Evolutionary conservation across 2,888 invertebrate species (phyloP), one percentile per base, ranked within the genome.

Genomic region (Ophion ellenae): DNA sequence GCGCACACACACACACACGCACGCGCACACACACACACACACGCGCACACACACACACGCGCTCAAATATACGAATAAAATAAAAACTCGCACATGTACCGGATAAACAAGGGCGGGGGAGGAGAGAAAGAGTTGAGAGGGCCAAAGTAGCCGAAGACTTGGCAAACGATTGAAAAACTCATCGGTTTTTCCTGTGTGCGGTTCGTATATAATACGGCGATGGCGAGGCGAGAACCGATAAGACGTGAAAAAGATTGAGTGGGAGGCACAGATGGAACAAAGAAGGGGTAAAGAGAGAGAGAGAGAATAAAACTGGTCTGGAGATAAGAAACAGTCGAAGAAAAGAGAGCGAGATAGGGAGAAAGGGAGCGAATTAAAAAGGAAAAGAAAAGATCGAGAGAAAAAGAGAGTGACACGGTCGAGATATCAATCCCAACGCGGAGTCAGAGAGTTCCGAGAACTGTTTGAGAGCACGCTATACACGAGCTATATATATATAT

Each of bases 341-440:
- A 47, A 69, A 14, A 24, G 36, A n/a, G 63, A 10, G 47, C 7
- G 69, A 69, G 45, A 32, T 53, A 40, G 28, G 57, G 40, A 45
- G 77, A 61, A 70, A 59, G 73, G 82, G 77, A 86, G 61, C 63
- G 74, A 83, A 81, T 73, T 79, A 80, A 82, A 32, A 28, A 40
- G 77, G 87, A 71, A 53, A 57, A 28, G 57, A 69, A 40, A 69
- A 17, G 5, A 17, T 17, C 53, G 53, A 53, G 14, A 40, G 9
- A 57, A 63, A 63, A 69, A 81, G 82, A 80, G 73, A 83, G 85
- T 66, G 78, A 80, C 66, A 83, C 47, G 69, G 76, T 61, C 80
- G 80, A 84, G 84, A 86, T 85, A 87, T 85, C 85, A 87, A 80
- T 83, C 76, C 80, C 79, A 79, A 61, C 45, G 81, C 75, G 47